Evolutionary conservation across 2,888 invertebrate species (phyloP).

Genomic region (Dusona sp.): DNA sequence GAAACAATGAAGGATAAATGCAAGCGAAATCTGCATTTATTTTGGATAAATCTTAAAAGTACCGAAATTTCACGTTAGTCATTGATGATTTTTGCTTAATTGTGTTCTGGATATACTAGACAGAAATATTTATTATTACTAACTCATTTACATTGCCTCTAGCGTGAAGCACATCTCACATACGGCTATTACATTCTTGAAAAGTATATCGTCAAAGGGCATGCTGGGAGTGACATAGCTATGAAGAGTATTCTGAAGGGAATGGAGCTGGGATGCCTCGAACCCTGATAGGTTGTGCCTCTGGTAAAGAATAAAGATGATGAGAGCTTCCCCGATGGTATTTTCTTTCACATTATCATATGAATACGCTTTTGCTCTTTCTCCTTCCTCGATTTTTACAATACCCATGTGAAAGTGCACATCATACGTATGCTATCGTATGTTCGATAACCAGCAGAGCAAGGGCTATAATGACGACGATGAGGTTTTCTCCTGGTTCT

Average conservation of each 20-base stretch:
- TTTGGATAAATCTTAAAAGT: background rate
- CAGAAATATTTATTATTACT: background rate
- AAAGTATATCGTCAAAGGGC: background rate
- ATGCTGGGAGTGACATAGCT: background rate
- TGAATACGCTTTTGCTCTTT: conserved; percentile 39
- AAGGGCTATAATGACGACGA: conserved; percentile 33
- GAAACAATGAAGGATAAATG: background rate
- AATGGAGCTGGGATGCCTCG: conserved; percentile 4
- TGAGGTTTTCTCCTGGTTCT: conserved; percentile 55
- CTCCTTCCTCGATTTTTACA: conserved; percentile 26
- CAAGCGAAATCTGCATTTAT: background rate
- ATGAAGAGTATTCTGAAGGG: background rate
- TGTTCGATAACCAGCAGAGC: conserved; percentile 51
- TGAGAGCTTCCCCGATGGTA: conserved; percentile 46
- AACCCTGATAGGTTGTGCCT: conserved; percentile 2
- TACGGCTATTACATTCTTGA: background rate
- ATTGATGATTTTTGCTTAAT: background rate
- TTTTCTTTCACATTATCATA: conserved; percentile 64
- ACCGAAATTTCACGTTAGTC: background rate
- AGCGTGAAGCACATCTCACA: background rate
- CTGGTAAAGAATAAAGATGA: conserved; percentile 32
- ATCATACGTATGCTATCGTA: conserved; percentile 25
- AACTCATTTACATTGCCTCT: background rate
- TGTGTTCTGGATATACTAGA: background rate
- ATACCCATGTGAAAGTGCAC: conserved; percentile 24